Percentiles rank a stretch among this genome's conserved stretches.
phyloP scores from a whole-genome alignment of 2,113 vertebrate genomes.

The Carassius gibelio region DNA sequence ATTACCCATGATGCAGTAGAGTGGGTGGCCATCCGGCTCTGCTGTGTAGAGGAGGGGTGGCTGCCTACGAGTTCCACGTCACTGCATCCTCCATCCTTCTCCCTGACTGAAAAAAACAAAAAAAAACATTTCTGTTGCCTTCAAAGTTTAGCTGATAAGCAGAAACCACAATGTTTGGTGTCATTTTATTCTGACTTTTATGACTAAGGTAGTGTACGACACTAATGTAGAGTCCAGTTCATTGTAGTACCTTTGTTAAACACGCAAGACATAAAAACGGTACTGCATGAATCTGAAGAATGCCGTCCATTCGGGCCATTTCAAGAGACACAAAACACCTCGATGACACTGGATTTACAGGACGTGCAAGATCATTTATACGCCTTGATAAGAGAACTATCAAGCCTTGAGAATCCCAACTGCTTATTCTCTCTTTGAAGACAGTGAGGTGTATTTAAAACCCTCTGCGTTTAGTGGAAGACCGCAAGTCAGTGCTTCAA shows the following conservation, averaged over 20 bases:
- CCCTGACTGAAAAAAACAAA: slow-evolving; percentile 51
- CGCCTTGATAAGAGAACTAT: slow-evolving; percentile 57
- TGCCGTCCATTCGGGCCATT: slow-evolving; percentile 70
- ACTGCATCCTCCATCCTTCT: slow-evolving; percentile 56
- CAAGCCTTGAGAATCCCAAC: slow-evolving; percentile 66
- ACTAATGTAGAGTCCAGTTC: slow-evolving; percentile 73
- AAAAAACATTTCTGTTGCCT: slow-evolving; percentile 76
- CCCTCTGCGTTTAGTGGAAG: neutral
- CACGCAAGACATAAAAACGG: slow-evolving; percentile 55
- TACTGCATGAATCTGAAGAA: slow-evolving; percentile 66
- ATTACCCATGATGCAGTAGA: slow-evolving; percentile 69
- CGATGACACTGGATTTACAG: slow-evolving; percentile 72
- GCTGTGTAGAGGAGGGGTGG: slow-evolving; percentile 65
- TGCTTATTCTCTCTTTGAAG: slow-evolving; percentile 8
- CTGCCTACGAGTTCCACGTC: slow-evolving; percentile 65
- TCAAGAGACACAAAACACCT: slow-evolving; percentile 20
- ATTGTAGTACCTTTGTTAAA: slow-evolving; percentile 73
- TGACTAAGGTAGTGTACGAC: slow-evolving; percentile 70
- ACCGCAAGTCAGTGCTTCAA: neutral
- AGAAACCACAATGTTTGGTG: slow-evolving; percentile 71
- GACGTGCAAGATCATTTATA: slow-evolving; percentile 58
- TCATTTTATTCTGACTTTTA: slow-evolving; percentile 74
- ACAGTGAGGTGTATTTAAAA: too few species aligned
- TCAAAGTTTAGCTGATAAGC: slow-evolving; percentile 74
- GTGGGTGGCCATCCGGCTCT: slow-evolving; percentile 61